A percentile compares a stretch with the other conserved stretches of the same genome.
These are phyloP conservation scores for Leistus spinibarbis DNA, from an alignment of 2,888 invertebrate species.

Conservation along the genomic window DNA sequence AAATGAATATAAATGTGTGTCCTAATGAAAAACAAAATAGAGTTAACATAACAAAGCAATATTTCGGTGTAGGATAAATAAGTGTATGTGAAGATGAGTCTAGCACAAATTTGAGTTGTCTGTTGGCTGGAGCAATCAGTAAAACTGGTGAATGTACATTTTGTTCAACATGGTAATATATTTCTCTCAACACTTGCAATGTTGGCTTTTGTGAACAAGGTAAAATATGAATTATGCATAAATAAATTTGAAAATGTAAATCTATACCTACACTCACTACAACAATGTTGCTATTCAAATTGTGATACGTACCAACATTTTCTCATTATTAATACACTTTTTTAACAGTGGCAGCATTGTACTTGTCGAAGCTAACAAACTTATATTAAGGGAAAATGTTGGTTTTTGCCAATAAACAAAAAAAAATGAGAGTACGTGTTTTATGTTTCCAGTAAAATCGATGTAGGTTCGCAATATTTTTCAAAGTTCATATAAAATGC, in stretches of 20 bases:
- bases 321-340: not conserved
- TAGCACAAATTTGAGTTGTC: not conserved
- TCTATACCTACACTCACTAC: conserved; percentile 15
- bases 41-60: not conserved
- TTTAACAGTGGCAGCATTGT: not conserved
- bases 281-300: no score
- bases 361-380: no score
- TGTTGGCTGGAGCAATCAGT: conserved; percentile 16
- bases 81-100: not conserved
- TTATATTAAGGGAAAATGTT: not conserved
- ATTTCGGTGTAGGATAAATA: not conserved
- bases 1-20: no score
- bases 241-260: conserved; percentile 35
- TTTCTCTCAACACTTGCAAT: conserved; percentile 30
- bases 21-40: not conserved
- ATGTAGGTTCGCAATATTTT: not conserved
- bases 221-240: conserved; percentile 37
- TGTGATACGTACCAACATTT: not conserved
- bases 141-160: conserved; percentile 25
- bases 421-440: not conserved
- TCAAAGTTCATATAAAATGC: not conserved
- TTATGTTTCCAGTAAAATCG: not conserved
- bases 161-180: conserved; percentile 37
- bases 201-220: conserved; percentile 15
- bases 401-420: no score